Evolutionary conservation across 2,113 vertebrate species (phyloP).

Genomic region (Amblyopsis rosae): DNA sequence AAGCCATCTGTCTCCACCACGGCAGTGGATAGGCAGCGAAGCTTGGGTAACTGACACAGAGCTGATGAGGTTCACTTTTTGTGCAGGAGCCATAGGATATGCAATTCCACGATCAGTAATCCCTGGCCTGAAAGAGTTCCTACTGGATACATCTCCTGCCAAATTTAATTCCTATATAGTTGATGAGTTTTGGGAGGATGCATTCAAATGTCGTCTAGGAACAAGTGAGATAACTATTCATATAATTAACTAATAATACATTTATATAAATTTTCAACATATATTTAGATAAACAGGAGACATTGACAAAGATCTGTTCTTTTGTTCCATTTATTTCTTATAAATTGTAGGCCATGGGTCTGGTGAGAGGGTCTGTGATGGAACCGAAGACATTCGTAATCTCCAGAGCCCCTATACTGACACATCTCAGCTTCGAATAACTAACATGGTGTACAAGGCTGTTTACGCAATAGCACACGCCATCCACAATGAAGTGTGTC

Average conservation of each 20-base stretch:
- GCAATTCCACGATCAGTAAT: slow-evolving; percentile 61
- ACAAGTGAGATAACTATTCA: slow-evolving; percentile 32
- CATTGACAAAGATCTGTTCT: no score
- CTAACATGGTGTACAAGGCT: slow-evolving; percentile 76
- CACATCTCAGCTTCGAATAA: slow-evolving; percentile 67
- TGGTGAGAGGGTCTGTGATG: slow-evolving; percentile 46
- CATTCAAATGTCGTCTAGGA: slow-evolving; percentile 64
- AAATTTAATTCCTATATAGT: slow-evolving; percentile 51
- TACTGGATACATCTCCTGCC: slow-evolving; percentile 52
- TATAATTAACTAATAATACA: no score
- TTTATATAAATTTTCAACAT: no score
- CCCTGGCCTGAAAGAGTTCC: slow-evolving; percentile 67
- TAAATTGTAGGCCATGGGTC: slow-evolving; percentile 3
- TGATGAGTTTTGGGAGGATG: slow-evolving; percentile 70
- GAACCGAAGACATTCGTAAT: slow-evolving; percentile 52
- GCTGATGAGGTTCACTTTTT: slow-evolving; percentile 50
- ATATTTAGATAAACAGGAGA: no score
- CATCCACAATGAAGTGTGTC: slow-evolving; percentile 56
- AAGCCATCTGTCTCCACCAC: slow-evolving; percentile 35
- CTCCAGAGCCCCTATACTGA: slow-evolving; percentile 66
- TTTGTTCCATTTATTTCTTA: neutral
- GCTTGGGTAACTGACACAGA: slow-evolving; percentile 64
- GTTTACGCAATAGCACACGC: slow-evolving; percentile 73
- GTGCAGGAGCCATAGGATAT: slow-evolving; percentile 61
- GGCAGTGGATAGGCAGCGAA: slow-evolving; percentile 75